phyloP scores from a whole-genome alignment of 2,888 invertebrate genomes.

The Aphidoletes aphidimyza region DNA sequence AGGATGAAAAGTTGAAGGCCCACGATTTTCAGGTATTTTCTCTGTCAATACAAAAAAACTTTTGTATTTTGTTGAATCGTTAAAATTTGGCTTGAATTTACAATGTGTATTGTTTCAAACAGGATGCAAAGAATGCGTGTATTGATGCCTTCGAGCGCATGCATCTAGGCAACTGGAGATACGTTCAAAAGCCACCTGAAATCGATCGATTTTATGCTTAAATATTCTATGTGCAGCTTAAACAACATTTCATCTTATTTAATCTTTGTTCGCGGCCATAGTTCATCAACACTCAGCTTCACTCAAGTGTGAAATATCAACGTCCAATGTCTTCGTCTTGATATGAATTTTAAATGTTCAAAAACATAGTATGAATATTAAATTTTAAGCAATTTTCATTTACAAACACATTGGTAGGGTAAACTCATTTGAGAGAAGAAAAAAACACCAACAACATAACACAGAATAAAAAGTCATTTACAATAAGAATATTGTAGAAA shows the following conservation, averaged over 20 bases:
- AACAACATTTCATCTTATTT: too few relatives aligned
- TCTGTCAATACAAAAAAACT: background rate
- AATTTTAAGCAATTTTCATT: background rate
- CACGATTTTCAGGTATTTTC: conserved; percentile 32
- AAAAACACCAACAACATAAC: too few relatives aligned
- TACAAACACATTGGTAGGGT: too few relatives aligned
- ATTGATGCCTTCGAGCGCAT: conserved; percentile 4
- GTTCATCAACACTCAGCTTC: background rate
- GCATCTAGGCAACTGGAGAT: background rate
- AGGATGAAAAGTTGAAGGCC: conserved; percentile 4
- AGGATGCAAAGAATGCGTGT: conserved; percentile 30
- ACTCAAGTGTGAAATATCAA: background rate
- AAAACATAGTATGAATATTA: background rate
- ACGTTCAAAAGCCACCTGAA: background rate
- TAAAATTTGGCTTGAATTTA: too few relatives aligned
- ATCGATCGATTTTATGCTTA: conserved; percentile 37
- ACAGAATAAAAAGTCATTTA: background rate
- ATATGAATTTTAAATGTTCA: conserved; percentile 12
- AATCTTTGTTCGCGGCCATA: too few relatives aligned
- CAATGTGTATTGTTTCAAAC: background rate
- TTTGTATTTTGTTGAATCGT: background rate
- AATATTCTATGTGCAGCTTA: too few relatives aligned
- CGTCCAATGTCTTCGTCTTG: background rate
- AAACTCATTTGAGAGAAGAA: background rate
- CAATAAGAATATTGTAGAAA: too few relatives aligned